Percentiles rank a stretch among this genome's conserved stretches.
These are phyloP conservation scores for Podargus strigoides DNA, from an alignment of 2,797 vertebrate genomes.

Conservation along the genomic window DNA sequence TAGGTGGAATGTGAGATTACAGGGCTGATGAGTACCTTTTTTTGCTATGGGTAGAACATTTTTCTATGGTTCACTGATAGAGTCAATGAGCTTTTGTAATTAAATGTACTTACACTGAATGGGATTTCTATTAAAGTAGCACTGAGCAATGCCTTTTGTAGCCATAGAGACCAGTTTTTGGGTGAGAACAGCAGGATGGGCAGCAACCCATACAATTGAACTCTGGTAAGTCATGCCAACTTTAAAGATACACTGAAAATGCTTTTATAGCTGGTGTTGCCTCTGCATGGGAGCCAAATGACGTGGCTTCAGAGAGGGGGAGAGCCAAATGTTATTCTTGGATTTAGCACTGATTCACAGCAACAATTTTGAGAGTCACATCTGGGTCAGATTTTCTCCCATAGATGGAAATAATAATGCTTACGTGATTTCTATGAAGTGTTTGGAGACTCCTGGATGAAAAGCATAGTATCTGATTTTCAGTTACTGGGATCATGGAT, in stretches of 20 bases:
- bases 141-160: not conserved
- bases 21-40: not conserved
- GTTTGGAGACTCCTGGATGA: not conserved
- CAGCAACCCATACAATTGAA: not conserved
- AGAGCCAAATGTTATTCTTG: not conserved
- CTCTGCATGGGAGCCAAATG: not conserved
- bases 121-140: not conserved
- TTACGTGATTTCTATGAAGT: not conserved
- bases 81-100: constrained; percentile 18
- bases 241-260: not conserved
- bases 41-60: not conserved
- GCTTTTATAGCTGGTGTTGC: not conserved
- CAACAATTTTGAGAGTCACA: not conserved
- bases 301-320: not conserved
- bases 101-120: not conserved
- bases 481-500: not conserved
- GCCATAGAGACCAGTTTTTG: not conserved
- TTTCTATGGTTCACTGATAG: constrained; percentile 10
- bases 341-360: not conserved
- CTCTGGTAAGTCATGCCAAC: not conserved
- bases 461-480: not conserved
- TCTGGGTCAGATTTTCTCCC: not conserved
- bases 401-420: not conserved
- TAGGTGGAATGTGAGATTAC: not conserved
- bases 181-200: not conserved